Evolutionary conservation across 2,113 vertebrate genomes (phyloP).

Genomic region (Heteronetta atricapilla): DNA sequence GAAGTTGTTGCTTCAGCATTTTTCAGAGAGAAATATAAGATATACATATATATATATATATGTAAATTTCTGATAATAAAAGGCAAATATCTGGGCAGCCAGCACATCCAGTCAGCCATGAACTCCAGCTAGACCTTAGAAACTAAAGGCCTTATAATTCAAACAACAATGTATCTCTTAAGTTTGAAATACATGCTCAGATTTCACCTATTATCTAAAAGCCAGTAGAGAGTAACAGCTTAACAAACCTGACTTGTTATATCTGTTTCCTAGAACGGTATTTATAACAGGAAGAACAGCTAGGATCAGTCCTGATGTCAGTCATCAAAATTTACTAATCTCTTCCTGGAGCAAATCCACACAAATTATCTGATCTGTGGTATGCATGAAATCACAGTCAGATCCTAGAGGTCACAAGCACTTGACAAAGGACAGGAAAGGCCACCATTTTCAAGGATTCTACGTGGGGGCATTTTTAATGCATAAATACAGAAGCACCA

Average conservation of each 20-base stretch:
- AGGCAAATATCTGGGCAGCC: not conserved
- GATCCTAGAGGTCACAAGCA: not conserved
- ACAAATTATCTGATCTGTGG: not conserved
- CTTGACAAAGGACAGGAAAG: not conserved
- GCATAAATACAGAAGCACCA: not conserved
- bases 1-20: not conserved
- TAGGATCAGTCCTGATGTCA: not conserved
- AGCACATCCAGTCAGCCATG: not conserved
- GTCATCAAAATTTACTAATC: not conserved
- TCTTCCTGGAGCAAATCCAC: not conserved
- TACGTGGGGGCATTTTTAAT: not conserved
- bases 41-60: not conserved
- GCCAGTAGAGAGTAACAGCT: not conserved
- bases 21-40: too few relatives aligned
- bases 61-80: not conserved
- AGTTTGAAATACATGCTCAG: not conserved
- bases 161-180: not conserved
- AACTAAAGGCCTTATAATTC: not conserved
- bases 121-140: not conserved
- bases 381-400: not conserved
- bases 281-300: not conserved
- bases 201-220: not conserved
- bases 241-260: not conserved
- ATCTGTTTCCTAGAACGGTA: not conserved
- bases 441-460: not conserved